These are phyloP conservation scores for Dendrolimus punctatus DNA, from an alignment of 1,140 invertebrate species.

Conservation along the genomic window DNA sequence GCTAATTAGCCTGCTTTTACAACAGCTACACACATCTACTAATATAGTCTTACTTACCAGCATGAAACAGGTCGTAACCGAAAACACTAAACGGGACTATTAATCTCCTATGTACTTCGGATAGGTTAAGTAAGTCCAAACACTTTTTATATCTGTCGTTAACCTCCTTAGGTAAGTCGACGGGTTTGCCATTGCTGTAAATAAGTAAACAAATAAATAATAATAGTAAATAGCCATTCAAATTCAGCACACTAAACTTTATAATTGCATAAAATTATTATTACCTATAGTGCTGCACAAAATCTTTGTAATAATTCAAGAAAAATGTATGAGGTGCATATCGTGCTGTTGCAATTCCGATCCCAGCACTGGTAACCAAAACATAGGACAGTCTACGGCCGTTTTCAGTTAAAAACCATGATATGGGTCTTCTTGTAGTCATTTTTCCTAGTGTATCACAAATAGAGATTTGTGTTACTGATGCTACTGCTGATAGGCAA, in stretches of 20 bases:
- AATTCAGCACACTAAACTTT: background rate
- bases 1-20: too few relatives aligned
- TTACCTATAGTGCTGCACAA: conserved; percentile 52
- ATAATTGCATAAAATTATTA: conserved; percentile 1
- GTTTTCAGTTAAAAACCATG: conserved; percentile 53
- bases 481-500: too few relatives aligned
- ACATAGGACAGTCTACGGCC: conserved; percentile 49
- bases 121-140: conserved; percentile 40
- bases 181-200: conserved; percentile 46
- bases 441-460: conserved; percentile 18
- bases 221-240: too few relatives aligned
- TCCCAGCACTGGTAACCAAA: conserved; percentile 37
- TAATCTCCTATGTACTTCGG: conserved; percentile 41
- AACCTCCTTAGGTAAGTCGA: conserved; percentile 34
- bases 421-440: conserved; percentile 30
- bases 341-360: conserved; percentile 35
- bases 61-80: conserved; percentile 64
- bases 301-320: conserved; percentile 52
- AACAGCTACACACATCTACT: background rate
- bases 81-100: conserved; percentile 54
- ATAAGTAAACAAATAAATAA: conserved; percentile 12
- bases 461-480: too few relatives aligned
- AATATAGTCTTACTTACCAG: conserved; percentile 30
- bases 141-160: conserved; percentile 39
- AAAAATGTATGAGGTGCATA: conserved; percentile 53